Conservation (phyloP, 1,140 invertebrate species). For the Stegodyphus dumicola region DNA sequence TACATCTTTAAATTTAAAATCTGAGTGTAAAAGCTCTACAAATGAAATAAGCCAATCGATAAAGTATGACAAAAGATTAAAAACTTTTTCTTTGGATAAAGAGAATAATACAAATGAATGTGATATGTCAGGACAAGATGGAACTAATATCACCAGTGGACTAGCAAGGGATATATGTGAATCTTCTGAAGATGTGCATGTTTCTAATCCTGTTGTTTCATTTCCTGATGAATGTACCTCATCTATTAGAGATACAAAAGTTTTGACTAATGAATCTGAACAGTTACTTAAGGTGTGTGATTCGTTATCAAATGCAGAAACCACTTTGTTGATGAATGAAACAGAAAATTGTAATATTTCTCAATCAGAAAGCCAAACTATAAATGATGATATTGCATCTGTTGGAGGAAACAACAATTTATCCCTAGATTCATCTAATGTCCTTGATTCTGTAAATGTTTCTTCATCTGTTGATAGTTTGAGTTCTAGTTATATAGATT, state of each 20-base stretch:
- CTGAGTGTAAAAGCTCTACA: background rate
- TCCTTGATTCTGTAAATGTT: background rate
- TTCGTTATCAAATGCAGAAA: background rate
- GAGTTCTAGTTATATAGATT: slow-evolving; percentile 7
- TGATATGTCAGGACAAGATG: background rate
- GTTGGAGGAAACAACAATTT: background rate
- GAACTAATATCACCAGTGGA: background rate
- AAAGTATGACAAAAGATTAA: background rate
- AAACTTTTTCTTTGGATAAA: background rate
- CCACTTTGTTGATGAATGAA: background rate
- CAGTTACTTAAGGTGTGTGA: background rate
- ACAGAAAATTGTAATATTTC: slow-evolving; percentile 9
- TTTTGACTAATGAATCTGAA: background rate
- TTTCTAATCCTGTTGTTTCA: background rate
- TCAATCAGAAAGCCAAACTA: background rate
- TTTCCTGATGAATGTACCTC: slow-evolving; percentile 23
- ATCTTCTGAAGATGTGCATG: slow-evolving; percentile 21
- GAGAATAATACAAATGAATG: background rate
- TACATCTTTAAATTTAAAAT: background rate
- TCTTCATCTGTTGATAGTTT: slow-evolving; percentile 32
- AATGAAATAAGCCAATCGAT: slow-evolving; percentile 27
- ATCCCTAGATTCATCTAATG: background rate
- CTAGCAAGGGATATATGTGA: slow-evolving; percentile 17
- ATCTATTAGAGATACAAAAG: background rate
- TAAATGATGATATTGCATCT: background rate